Evolutionary conservation across 2,797 vertebrate genomes (phyloP).

Genomic region (Philypnodon macrostomus): DNA sequence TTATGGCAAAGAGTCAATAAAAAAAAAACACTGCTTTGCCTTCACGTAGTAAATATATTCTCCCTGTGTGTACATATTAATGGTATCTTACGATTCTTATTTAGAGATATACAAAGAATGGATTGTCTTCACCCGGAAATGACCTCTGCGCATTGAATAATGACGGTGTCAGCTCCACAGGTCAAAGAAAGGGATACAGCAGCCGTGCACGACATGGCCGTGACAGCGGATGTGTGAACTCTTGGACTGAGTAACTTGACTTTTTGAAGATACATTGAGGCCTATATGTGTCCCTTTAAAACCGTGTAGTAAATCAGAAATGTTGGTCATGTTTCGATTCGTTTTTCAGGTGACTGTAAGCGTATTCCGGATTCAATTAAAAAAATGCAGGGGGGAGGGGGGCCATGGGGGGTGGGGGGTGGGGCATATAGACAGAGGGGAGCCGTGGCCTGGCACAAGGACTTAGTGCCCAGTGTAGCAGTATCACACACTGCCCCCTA

Average conservation of each 20-base stretch:
- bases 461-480: conserved; percentile 32
- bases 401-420: too few relatives aligned
- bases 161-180: conserved; percentile 58
- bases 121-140: conserved; percentile 66
- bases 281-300: neutral
- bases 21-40: conserved; percentile 45
- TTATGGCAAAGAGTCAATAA: conserved; percentile 38
- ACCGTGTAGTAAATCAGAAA: neutral
- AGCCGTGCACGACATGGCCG: conserved; percentile 31
- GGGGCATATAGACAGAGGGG: neutral
- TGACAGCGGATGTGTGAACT: conserved; percentile 56
- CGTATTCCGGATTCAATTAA: conserved; percentile 2
- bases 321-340: neutral
- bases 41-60: conserved; percentile 52
- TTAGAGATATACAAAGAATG: conserved; percentile 59
- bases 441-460: conserved; percentile 2
- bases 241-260: conserved; percentile 24
- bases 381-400: too few relatives aligned
- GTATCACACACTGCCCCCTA: conserved; percentile 73
- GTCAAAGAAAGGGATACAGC: conserved; percentile 56
- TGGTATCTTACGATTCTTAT: conserved; percentile 42
- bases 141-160: conserved; percentile 64
- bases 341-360: neutral
- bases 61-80: conserved; percentile 3
- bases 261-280: conserved; percentile 3